These are phyloP conservation scores for Pipa parva DNA, from an alignment of 2,113 vertebrate species.

Conservation along the genomic window DNA sequence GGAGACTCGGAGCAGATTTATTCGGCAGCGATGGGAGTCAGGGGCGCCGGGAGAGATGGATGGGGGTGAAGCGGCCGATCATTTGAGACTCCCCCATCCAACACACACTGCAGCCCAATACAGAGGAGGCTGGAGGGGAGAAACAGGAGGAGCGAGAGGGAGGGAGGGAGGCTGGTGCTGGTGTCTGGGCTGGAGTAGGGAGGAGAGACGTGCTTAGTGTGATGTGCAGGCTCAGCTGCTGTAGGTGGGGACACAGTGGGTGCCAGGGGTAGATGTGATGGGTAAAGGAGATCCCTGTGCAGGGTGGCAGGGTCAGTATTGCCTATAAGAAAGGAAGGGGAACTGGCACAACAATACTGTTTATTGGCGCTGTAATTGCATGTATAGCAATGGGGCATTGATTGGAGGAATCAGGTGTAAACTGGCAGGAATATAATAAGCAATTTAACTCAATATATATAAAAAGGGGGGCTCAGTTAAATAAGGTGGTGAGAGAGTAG, in stretches of 20 bases:
- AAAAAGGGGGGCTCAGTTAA: no score
- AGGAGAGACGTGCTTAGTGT: not conserved
- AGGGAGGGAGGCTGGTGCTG: not conserved
- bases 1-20: not conserved
- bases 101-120: slow-evolving; percentile 15
- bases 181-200: not conserved
- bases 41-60: not conserved
- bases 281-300: not conserved
- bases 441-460: no score
- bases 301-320: not conserved
- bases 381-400: no score
- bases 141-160: slow-evolving; percentile 7
- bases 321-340: no score
- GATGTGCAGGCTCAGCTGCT: no score
- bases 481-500: no score
- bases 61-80: not conserved
- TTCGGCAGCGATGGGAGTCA: not conserved
- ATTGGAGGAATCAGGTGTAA: no score
- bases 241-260: no score
- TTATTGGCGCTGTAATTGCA: no score
- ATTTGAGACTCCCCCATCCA: slow-evolving; percentile 14
- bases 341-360: no score
- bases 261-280: not conserved
- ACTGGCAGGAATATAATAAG: no score
- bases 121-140: slow-evolving; percentile 24